These are phyloP conservation scores for Diglossa cyanea DNA, from an alignment of 2,797 vertebrate species.

Conservation along the genomic window DNA sequence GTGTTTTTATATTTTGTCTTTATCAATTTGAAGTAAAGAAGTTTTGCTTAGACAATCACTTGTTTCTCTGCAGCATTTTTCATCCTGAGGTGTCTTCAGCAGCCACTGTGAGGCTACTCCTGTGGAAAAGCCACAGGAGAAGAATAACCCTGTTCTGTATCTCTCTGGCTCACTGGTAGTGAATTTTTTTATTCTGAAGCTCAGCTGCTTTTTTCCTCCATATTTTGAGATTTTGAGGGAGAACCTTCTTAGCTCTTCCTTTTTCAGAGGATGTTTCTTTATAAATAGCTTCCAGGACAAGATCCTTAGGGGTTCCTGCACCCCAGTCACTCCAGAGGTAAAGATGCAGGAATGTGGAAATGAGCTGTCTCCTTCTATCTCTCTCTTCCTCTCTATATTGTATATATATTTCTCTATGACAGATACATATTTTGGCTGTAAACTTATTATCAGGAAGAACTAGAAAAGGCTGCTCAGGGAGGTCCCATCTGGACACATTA, in stretches of 20 bases:
- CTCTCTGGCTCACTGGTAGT: not conserved
- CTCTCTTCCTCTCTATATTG: not conserved
- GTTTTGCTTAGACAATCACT: not conserved
- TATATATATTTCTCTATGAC: too few relatives aligned
- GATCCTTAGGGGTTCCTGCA: not conserved
- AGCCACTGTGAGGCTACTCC: not conserved
- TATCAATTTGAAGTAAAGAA: not conserved
- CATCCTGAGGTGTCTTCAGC: not conserved
- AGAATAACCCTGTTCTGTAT: not conserved
- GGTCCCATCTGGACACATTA: not conserved
- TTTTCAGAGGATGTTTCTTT: not conserved
- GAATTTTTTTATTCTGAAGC: not conserved
- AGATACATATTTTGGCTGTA: not conserved
- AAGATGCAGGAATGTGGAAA: not conserved
- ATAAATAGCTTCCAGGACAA: not conserved
- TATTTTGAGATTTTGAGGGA: not conserved
- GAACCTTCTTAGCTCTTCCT: not conserved
- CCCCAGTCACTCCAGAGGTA: not conserved
- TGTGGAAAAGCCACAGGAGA: not conserved
- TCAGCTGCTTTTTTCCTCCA: not conserved
- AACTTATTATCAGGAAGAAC: not conserved
- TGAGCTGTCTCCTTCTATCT: rapidly evolving
- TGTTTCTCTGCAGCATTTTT: not conserved
- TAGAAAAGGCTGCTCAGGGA: not conserved
- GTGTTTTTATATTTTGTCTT: not conserved